Base-by-base conservation (phyloP, 2,797 vertebrate genomes). In the Myotis pilosus region DNA sequence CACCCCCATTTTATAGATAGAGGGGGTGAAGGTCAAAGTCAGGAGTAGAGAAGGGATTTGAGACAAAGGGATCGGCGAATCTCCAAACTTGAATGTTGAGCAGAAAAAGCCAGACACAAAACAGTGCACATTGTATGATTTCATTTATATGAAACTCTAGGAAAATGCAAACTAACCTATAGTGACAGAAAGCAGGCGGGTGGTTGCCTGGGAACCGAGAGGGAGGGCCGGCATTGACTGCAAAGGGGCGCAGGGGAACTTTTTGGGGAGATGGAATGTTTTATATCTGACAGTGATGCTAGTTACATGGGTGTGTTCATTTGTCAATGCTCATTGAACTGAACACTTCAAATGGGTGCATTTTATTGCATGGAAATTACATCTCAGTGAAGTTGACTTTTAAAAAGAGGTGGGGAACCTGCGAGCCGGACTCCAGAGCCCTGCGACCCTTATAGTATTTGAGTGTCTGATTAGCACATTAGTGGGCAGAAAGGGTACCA, bases 121-220 rank as follows among this genome's bases (percentile, higher is more conserved):
- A n/a, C 11, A 87, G 85, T 87, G 75, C 36, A 75, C 89, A 71
- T n/a, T 82, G 44, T 75, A 83, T 81, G 84, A 95, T 89, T 92
- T 92, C 81, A 57, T 83, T 87, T 96, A 74, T 89, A 51, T 57
- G 75, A 95, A 81, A 91, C 92, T 94, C 93, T 91, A 91, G 94
- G 87, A 95, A 90, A 94, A 95, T 49, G 55, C 75, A 91, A 94
- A 85, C 71, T 81, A 95, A 94, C 89, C 68, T 81, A 51, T n/a
- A 89, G 89, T 74, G 87, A 95, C 83, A 85, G 83, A 95, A 96
- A 95, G 72, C 93, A 89, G 95, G 94, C 78, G 79, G 78, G n/a
- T 51, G 82, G 91, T 89, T 87, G 84, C 72, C 64, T 91, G 55
- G 91, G 87, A 94, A 85, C 20, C 1, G 6, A 53, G 36, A 12